Evolutionary conservation across 1,140 invertebrate genomes (phyloP).

Genomic region (Tetranychus urticae): DNA sequence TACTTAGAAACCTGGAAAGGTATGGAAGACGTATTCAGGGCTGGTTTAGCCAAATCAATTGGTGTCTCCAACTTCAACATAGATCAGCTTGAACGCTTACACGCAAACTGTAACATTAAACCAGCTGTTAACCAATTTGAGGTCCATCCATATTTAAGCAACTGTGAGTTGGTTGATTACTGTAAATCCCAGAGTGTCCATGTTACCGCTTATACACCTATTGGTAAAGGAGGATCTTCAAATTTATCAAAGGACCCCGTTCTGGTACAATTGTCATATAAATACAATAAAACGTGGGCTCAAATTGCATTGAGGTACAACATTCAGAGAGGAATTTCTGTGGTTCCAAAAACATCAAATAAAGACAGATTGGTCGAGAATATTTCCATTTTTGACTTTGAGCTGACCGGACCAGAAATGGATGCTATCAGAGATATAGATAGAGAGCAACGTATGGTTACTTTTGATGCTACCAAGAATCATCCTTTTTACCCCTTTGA

Average conservation of each 20-base stretch:
- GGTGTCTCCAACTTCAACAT: conserved; percentile 78
- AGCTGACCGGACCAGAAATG: conserved; percentile 35
- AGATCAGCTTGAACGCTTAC: conserved; percentile 44
- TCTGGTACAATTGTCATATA: conserved; percentile 35
- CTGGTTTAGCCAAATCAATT: conserved; percentile 46
- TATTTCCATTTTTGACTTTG: conserved; percentile 40
- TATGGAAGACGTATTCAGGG: conserved; percentile 25
- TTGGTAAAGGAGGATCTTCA: conserved; percentile 20
- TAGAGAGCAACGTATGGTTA: too few species aligned
- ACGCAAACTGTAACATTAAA: conserved; percentile 38
- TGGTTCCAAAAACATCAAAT: conserved; percentile 49
- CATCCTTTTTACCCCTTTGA: too few species aligned
- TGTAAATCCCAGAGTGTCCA: conserved; percentile 21
- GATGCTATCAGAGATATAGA: conserved; percentile 14
- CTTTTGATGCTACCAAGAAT: too few species aligned
- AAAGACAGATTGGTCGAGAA: conserved; percentile 40
- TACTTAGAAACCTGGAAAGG: not conserved
- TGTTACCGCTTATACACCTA: conserved; percentile 23
- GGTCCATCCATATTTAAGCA: conserved; percentile 25
- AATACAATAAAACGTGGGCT: conserved; percentile 38
- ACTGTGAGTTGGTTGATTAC: conserved; percentile 21
- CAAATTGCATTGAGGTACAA: conserved; percentile 29
- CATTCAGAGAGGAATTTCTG: conserved; percentile 43
- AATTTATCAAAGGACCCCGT: conserved; percentile 28
- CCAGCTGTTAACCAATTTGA: conserved; percentile 38